Evolutionary conservation across 2,888 invertebrate genomes (phyloP).

Genomic region (Priocnemis perturbator): DNA sequence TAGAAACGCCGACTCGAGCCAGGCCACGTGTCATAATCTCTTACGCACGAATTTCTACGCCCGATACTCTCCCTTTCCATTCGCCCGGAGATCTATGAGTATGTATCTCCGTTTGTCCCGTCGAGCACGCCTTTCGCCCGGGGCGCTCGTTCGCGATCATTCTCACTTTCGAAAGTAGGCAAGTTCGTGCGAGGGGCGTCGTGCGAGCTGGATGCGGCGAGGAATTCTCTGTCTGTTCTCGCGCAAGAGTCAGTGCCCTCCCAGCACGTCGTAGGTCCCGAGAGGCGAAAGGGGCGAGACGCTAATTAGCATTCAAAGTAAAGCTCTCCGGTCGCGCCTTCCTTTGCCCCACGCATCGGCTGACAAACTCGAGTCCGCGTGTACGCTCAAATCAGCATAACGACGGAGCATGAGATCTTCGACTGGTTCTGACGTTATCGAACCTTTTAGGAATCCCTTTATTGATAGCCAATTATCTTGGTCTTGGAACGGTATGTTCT

Average conservation of each 20-base stretch:
- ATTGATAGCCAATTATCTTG: too few relatives aligned
- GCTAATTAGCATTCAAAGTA: slow-evolving; percentile 64
- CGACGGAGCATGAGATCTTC: neutral
- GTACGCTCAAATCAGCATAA: too few relatives aligned
- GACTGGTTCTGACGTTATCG: slow-evolving; percentile 17
- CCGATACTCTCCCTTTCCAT: neutral
- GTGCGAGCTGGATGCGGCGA: neutral
- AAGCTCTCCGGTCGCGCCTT: slow-evolving; percentile 58
- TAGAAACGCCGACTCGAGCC: too few relatives aligned
- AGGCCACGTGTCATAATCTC: too few relatives aligned
- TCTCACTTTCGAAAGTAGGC: slow-evolving; percentile 57
- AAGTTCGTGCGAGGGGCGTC: slow-evolving; percentile 14
- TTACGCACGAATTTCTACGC: neutral
- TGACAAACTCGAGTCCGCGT: neutral
- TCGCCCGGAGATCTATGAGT: neutral
- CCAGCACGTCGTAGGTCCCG: neutral
- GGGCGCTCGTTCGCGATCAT: slow-evolving; percentile 39
- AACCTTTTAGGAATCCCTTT: neutral
- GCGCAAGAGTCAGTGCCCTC: slow-evolving; percentile 56
- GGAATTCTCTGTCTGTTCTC: slow-evolving; percentile 11
- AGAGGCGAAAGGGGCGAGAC: slow-evolving; percentile 46
- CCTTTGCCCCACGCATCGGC: slow-evolving; percentile 32
- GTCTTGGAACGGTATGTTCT: too few relatives aligned
- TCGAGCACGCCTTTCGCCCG: slow-evolving; percentile 25
- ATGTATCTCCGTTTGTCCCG: slow-evolving; percentile 30